phyloP scores from a whole-genome alignment of 2,113 vertebrate species.

The Triplophysa rosa region DNA sequence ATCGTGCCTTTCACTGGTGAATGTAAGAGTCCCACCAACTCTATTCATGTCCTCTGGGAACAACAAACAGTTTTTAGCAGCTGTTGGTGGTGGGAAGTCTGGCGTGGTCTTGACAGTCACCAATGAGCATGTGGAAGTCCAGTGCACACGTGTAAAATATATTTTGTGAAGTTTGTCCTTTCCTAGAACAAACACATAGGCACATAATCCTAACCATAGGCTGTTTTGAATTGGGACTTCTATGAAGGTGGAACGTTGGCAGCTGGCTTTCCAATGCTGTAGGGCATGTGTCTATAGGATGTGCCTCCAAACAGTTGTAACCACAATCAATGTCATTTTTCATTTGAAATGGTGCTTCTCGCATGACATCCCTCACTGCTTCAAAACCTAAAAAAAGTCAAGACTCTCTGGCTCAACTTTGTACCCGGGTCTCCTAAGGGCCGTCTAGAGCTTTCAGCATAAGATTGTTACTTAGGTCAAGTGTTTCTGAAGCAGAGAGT shows the following conservation, averaged over 20 bases:
- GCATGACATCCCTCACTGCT: conserved; percentile 3
- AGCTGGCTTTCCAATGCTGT: no score
- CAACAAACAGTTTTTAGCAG: neutral
- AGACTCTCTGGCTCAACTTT: neutral
- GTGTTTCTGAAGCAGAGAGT: conserved; percentile 16
- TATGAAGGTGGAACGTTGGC: neutral
- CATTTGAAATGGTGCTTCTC: neutral
- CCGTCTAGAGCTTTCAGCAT: neutral
- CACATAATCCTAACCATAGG: no score
- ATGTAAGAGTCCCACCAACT: neutral
- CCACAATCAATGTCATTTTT: conserved; percentile 2
- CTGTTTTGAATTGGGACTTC: neutral
- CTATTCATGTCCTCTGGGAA: neutral
- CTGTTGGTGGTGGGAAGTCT: neutral
- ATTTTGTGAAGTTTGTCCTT: no score
- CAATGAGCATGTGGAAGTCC: neutral
- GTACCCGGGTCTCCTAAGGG: neutral
- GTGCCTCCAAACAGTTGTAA: neutral
- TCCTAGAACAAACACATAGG: no score
- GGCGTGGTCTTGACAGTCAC: neutral
- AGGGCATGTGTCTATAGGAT: neutral
- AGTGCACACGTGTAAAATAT: neutral
- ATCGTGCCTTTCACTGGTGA: neutral
- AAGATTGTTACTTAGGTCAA: conserved; percentile 24
- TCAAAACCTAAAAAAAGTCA: conserved; percentile 6